Conservation (phyloP, 1,140 invertebrate genomes). For the Trachymyrmex septentrionalis region DNA sequence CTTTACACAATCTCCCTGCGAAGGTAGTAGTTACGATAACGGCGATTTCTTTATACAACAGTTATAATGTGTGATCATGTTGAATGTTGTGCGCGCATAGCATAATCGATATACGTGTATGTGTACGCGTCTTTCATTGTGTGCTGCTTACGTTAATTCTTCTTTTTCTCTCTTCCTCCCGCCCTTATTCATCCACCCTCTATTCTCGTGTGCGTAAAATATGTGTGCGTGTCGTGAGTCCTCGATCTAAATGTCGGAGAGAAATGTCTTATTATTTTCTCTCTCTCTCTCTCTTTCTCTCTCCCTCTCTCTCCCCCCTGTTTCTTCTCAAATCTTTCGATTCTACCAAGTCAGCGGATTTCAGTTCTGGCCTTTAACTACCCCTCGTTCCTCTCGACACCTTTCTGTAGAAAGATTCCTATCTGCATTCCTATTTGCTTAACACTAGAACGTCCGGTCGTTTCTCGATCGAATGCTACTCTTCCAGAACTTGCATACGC, state of each 20-base stretch:
- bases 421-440: conserved; percentile 19
- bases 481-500: conserved; percentile 1
- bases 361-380: conserved; percentile 17
- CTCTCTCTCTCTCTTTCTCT: not conserved
- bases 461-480: conserved; percentile 42
- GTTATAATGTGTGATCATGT: conserved; percentile 41
- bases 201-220: conserved; percentile 46
- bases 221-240: conserved; percentile 47
- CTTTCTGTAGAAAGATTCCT: not conserved
- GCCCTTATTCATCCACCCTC: not conserved
- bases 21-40: conserved; percentile 36
- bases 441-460: conserved; percentile 38
- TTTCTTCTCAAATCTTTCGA: not conserved
- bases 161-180: not conserved
- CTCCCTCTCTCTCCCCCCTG: no score
- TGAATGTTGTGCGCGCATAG: conserved; percentile 50
- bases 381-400: not conserved
- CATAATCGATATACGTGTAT: conserved; percentile 49
- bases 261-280: not conserved
- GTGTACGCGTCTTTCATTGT: conserved; percentile 26
- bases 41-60: conserved; percentile 53
- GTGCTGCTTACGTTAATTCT: conserved; percentile 40
- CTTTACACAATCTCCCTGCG: conserved; percentile 18
- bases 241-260: conserved; percentile 30
- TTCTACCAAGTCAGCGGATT: not conserved